phyloP scores from a whole-genome alignment of 2,888 invertebrate species.

The Xanthorhoe spadicearia region DNA sequence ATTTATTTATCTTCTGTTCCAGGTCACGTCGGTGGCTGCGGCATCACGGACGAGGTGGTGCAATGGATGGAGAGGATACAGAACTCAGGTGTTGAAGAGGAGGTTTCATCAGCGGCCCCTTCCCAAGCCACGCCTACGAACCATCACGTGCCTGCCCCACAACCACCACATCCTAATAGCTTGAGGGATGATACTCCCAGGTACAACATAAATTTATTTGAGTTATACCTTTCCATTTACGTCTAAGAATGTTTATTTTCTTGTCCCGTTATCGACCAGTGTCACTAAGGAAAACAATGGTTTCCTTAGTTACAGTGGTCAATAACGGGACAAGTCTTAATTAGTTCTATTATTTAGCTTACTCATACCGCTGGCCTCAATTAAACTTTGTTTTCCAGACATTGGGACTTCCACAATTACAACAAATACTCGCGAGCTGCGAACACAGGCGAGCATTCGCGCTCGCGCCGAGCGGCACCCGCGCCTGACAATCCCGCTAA shows the following conservation, averaged over 20 bases:
- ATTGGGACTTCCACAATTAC: conserved; percentile 79
- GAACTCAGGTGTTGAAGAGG: conserved; percentile 88
- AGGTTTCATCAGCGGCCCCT: conserved; percentile 63
- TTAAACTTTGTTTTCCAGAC: conserved; percentile 48
- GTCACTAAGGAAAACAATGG: too few species aligned
- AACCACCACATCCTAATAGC: conserved; percentile 74
- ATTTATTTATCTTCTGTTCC: conserved; percentile 39
- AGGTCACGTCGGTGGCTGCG: conserved; percentile 95
- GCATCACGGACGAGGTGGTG: conserved; percentile 93
- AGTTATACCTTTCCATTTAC: too few species aligned
- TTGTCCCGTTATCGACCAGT: not conserved
- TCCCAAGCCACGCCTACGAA: conserved; percentile 57
- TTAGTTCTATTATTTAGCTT: too few species aligned
- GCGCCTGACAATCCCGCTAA: conserved; percentile 89
- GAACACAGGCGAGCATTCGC: conserved; percentile 85
- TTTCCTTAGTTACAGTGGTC: too few species aligned
- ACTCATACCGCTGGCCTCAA: not conserved
- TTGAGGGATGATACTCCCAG: conserved; percentile 75
- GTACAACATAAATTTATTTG: conserved; percentile 49
- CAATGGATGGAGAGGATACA: conserved; percentile 97
- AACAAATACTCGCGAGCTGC: conserved; percentile 92
- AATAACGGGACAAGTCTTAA: too few species aligned
- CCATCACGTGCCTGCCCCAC: conserved; percentile 54
- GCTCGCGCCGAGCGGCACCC: conserved; percentile 74
- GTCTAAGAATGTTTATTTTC: not conserved